Percentiles rank a stretch among this genome's conserved stretches.
These are phyloP conservation scores for Prorops nasuta DNA, from an alignment of 1,140 invertebrate species.

Conservation along the genomic window DNA sequence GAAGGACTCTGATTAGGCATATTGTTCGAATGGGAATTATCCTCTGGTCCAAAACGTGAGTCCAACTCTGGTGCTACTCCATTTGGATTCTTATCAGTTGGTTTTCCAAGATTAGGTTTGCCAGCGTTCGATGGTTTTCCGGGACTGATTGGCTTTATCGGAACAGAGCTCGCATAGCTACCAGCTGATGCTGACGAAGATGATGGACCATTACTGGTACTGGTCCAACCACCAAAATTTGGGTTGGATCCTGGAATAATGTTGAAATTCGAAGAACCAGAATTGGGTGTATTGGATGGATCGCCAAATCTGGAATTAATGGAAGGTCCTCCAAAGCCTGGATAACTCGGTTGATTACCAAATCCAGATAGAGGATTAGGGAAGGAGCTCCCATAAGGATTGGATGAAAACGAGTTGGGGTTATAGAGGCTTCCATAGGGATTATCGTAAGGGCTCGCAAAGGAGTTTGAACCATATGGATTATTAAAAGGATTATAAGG, in stretches of 20 bases:
- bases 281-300: background rate
- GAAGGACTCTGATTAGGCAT: no score
- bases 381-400: no score
- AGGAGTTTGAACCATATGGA: no score
- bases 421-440: no score
- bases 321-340: no score
- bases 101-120: background rate
- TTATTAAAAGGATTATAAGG: no score
- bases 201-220: background rate
- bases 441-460: no score
- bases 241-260: background rate
- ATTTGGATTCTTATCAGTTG: background rate
- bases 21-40: no score
- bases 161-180: background rate
- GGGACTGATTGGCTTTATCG: background rate
- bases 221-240: background rate
- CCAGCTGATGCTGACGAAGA: background rate
- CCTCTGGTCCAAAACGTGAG: background rate
- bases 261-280: background rate
- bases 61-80: background rate
- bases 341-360: no score
- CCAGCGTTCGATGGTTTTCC: background rate
- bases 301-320: no score
- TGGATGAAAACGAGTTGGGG: no score
- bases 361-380: no score